These are phyloP conservation scores for Zeus faber DNA, from an alignment of 2,113 vertebrate genomes.

Conservation along the genomic window DNA sequence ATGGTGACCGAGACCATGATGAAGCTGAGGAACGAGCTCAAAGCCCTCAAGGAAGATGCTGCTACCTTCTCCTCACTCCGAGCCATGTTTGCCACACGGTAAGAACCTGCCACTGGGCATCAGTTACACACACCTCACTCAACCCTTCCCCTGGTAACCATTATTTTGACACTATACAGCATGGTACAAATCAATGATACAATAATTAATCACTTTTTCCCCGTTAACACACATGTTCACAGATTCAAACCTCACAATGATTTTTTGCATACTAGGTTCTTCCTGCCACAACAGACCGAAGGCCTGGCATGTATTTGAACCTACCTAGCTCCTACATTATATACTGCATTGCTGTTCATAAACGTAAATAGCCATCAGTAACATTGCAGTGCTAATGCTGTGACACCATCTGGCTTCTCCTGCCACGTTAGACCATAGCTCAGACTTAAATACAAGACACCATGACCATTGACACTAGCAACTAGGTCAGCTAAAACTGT, in stretches of 20 bases:
- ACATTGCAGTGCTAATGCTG: slow-evolving; percentile 1
- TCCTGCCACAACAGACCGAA: too few relatives aligned
- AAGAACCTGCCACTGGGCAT: slow-evolving; percentile 28
- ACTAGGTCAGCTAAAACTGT: slow-evolving; percentile 18
- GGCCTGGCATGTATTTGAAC: too few relatives aligned
- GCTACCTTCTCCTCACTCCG: slow-evolving; percentile 97
- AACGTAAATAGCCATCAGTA: not conserved
- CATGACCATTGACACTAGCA: slow-evolving; percentile 4
- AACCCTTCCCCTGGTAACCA: not conserved
- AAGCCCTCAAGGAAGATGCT: slow-evolving; percentile 95
- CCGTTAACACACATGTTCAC: too few relatives aligned
- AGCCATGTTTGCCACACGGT: slow-evolving; percentile 99
- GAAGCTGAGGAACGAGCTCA: slow-evolving; percentile 97
- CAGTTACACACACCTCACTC: not conserved
- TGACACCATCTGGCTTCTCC: slow-evolving; percentile 4
- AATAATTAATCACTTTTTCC: too few relatives aligned
- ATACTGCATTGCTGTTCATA: too few relatives aligned
- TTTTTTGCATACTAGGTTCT: too few relatives aligned
- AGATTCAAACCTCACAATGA: too few relatives aligned
- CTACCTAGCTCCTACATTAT: too few relatives aligned
- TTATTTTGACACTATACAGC: slow-evolving; percentile 13
- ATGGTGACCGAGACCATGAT: slow-evolving; percentile 98
- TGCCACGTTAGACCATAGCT: not conserved
- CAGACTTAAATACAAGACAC: slow-evolving; percentile 4
- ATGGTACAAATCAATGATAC: not conserved